Evolutionary conservation across 2,888 invertebrate species (phyloP).

Genomic region (Caradrina clavipalpis): DNA sequence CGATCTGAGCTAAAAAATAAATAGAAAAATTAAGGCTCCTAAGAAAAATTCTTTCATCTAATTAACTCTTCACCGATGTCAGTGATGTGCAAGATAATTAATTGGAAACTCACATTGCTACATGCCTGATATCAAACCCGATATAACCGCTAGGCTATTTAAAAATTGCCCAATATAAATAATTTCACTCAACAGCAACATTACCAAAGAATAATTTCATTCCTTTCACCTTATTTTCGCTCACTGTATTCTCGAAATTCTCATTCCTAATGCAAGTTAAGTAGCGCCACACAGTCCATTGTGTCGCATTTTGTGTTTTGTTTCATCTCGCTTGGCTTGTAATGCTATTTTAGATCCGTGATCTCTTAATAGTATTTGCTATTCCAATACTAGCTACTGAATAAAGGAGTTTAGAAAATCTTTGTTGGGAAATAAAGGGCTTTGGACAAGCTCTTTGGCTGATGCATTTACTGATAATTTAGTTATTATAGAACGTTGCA

Average conservation of each 20-base stretch:
- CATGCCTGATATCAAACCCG: too few relatives aligned
- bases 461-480: slow-evolving; percentile 5
- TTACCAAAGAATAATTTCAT: neutral
- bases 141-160: too few relatives aligned
- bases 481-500: neutral
- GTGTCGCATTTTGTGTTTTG: slow-evolving; percentile 76
- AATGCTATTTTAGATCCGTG: slow-evolving; percentile 85
- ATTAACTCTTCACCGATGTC: too few relatives aligned
- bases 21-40: too few relatives aligned
- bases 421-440: slow-evolving; percentile 60
- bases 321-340: slow-evolving; percentile 73
- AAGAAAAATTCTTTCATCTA: too few relatives aligned
- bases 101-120: too few relatives aligned
- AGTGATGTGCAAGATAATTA: too few relatives aligned
- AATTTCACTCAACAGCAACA: neutral
- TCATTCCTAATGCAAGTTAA: slow-evolving; percentile 66
- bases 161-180: neutral
- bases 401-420: slow-evolving; percentile 68
- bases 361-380: slow-evolving; percentile 85
- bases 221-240: slow-evolving; percentile 29
- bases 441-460: slow-evolving; percentile 20
- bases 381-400: slow-evolving; percentile 75
- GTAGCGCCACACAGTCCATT: slow-evolving; percentile 74
- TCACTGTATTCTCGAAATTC: slow-evolving; percentile 42
- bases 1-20: too few relatives aligned